These are phyloP conservation scores for Istiophorus platypterus DNA, from an alignment of 2,113 vertebrate species.

Conservation along the genomic window DNA sequence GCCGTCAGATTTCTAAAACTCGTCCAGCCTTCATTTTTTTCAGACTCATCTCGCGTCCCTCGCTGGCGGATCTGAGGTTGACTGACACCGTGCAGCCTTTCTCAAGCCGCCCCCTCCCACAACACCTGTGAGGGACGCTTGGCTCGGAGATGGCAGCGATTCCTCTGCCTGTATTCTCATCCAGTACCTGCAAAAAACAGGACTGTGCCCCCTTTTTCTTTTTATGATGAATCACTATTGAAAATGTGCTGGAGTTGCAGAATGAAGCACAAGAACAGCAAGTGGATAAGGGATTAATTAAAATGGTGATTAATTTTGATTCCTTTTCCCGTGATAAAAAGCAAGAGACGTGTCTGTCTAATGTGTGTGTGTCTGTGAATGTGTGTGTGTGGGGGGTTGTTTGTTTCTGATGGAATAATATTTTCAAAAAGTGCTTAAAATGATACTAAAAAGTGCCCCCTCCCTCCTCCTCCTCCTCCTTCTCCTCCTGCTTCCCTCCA, in stretches of 20 bases:
- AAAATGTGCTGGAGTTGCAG: not conserved
- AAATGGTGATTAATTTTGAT: not conserved
- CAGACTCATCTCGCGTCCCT: slow-evolving; percentile 8
- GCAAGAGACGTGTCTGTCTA: not conserved
- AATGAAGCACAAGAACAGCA: not conserved
- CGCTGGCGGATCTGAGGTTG: slow-evolving; percentile 14
- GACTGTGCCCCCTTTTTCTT: not conserved
- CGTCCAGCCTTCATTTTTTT: slow-evolving; percentile 29
- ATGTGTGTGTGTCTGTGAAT: not conserved
- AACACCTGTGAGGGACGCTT: slow-evolving; percentile 2
- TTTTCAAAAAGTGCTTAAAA: slow-evolving; percentile 10
- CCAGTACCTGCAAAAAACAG: too few relatives aligned
- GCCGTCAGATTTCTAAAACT: slow-evolving; percentile 16
- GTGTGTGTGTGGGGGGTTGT: not conserved
- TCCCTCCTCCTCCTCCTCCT: too few relatives aligned
- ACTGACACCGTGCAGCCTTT: not conserved
- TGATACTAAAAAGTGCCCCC: not conserved
- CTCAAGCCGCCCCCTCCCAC: too few relatives aligned
- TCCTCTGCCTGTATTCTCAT: not conserved
- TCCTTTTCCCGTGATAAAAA: not conserved
- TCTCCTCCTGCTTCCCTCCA: too few relatives aligned
- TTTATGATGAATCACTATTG: not conserved
- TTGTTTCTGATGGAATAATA: not conserved
- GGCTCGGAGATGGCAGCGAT: not conserved
- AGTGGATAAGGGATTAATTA: not conserved